Base-by-base conservation (phyloP, 2,113 vertebrate genomes). In the Heterocephalus glaber region DNA sequence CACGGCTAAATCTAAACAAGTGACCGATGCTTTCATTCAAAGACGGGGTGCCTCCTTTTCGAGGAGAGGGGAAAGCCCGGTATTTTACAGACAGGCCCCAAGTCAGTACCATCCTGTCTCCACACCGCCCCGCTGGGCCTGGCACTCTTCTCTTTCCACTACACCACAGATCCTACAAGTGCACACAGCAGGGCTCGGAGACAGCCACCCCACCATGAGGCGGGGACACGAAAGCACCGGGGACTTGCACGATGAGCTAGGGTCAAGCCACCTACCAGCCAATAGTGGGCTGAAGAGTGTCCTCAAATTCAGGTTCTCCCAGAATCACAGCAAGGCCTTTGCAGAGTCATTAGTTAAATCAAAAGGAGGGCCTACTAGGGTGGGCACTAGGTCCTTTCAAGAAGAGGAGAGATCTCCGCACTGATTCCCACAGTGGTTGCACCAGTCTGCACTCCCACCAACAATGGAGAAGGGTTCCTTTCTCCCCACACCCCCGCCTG, bases 161-260 rank as follows among this genome's bases (percentile, higher is more conserved):
- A 2, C 0, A n/a, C 2, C 0, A 6, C 0, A 7, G 41, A 83
- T 24, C 38, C 30, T 30, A 13, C 13, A 38, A 38, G 54, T 2
- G 2, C 0, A 60, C 19, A 74, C 8, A 35, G 30, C 0, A 33
- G 16, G 1, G 22, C 26, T 58, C 72, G 14, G 13, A 54, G 74
- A 52, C 52, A 30, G 44, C 63, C 33, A 44, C 33, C 9, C n/a
- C 22, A 19, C 20, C 2, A 9, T 24, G 60, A 0, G 30, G 14
- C 22, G 5, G 33, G 82, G 44, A 89, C 26, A 44, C 7, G n/a
- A 74, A 49, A 19, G 20, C 6, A 41, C 0, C 7, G 0, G 4
- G 10, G 4, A 8, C n/a, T 7, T 28, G 79, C 61, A 66, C 4
- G 41, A 9, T 0, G 12, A 60, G 35, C 14, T 19, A 38, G 0